A percentile compares a stretch with the other conserved stretches of the same genome.
phyloP scores from a whole-genome alignment of 2,797 vertebrate species.

The Girardinus metallicus region DNA sequence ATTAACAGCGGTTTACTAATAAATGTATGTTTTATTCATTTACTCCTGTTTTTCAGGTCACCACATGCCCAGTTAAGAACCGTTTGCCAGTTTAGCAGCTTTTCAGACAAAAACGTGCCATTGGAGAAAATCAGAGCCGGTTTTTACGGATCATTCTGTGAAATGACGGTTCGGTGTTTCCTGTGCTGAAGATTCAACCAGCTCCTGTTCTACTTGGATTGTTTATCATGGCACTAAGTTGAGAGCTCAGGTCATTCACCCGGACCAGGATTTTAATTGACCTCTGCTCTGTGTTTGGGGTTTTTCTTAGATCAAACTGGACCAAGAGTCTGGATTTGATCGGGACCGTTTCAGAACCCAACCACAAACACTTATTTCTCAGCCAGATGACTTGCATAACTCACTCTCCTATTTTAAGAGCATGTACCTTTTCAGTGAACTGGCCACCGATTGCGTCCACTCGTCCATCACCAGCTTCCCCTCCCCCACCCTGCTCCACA shows the following conservation, averaged over 20 bases:
- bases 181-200: not conserved
- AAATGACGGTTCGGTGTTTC: not conserved
- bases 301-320: constrained; percentile 5
- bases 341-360: constrained; percentile 37
- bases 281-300: not conserved
- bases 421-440: constrained; percentile 78
- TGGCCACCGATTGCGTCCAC: constrained; percentile 55
- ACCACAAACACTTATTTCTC: constrained; percentile 46
- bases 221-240: not conserved
- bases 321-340: constrained; percentile 24
- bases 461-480: constrained; percentile 9
- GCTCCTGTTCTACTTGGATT: not conserved
- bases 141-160: too few relatives aligned
- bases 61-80: not conserved
- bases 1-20: not conserved
- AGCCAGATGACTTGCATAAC: constrained; percentile 74
- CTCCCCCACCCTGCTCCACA: constrained; percentile 15
- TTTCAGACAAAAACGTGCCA: too few relatives aligned
- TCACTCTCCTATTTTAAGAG: constrained; percentile 77
- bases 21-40: not conserved
- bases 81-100: too few relatives aligned
- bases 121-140: too few relatives aligned
- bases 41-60: not conserved
- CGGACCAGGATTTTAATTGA: not conserved
- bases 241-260: not conserved